Evolutionary conservation across 2,797 vertebrate species (phyloP).

Genomic region (Falco biarmicus): DNA sequence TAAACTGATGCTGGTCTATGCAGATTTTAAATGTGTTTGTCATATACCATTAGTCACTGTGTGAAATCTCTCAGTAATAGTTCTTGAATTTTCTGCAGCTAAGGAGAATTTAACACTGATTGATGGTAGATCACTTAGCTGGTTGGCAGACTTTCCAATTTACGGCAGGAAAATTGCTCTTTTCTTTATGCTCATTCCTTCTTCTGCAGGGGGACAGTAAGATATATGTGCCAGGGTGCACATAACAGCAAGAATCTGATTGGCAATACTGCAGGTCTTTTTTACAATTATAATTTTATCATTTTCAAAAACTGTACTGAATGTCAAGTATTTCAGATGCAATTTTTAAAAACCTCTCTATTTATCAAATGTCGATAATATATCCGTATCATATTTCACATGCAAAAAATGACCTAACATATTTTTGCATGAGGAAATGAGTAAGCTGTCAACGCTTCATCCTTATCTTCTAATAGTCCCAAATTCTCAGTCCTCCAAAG

Average conservation of each 20-base stretch:
- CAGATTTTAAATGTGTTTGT: slow-evolving; percentile 89
- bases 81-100: slow-evolving; percentile 85
- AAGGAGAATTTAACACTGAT: slow-evolving; percentile 90
- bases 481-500: slow-evolving; percentile 24
- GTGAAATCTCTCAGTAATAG: slow-evolving; percentile 88
- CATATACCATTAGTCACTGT: slow-evolving; percentile 90
- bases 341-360: slow-evolving; percentile 51
- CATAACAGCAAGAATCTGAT: slow-evolving; percentile 62
- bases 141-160: slow-evolving; percentile 95
- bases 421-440: slow-evolving; percentile 59
- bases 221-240: slow-evolving; percentile 75
- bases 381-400: slow-evolving; percentile 27
- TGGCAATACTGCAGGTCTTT: slow-evolving; percentile 74
- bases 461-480: slow-evolving; percentile 41
- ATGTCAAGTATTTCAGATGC: slow-evolving; percentile 73
- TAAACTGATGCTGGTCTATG: slow-evolving; percentile 79
- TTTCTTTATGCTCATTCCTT: slow-evolving; percentile 86
- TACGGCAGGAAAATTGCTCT: slow-evolving; percentile 89
- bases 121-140: slow-evolving; percentile 93
- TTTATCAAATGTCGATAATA: slow-evolving; percentile 70
- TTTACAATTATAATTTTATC: slow-evolving; percentile 81
- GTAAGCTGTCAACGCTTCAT: slow-evolving; percentile 24
- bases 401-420: slow-evolving; percentile 25
- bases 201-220: slow-evolving; percentile 77
- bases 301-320: slow-evolving; percentile 72